phyloP scores from a whole-genome alignment of 2,888 invertebrate species.

The Caenorhabditis zanzibari region DNA sequence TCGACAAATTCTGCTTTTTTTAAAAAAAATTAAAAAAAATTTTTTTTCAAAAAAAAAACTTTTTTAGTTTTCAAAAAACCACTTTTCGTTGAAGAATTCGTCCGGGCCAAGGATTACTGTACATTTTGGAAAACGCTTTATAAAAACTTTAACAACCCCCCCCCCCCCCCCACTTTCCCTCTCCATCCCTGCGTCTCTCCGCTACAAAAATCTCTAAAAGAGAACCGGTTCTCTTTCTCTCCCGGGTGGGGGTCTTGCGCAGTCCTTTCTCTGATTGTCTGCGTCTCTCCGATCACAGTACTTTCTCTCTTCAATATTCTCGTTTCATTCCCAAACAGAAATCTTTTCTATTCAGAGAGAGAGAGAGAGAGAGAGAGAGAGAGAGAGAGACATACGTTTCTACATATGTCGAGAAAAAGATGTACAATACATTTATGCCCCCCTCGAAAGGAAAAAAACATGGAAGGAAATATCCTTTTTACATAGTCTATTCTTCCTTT shows the following conservation, averaged over 20 bases:
- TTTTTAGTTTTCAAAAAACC: too few relatives aligned
- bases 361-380: not conserved
- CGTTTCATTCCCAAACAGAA: slow-evolving; percentile 6
- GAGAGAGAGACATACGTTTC: not conserved
- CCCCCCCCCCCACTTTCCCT: too few relatives aligned
- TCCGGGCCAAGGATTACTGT: too few relatives aligned
- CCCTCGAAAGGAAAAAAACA: too few relatives aligned
- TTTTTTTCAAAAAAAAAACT: too few relatives aligned
- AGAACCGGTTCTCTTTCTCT: too few relatives aligned
- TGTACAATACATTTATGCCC: slow-evolving; percentile 28
- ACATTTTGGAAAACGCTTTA: too few relatives aligned
- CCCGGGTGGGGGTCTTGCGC: not conserved
- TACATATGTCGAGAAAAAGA: not conserved
- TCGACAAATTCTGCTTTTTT: too few relatives aligned
- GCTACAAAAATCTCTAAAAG: too few relatives aligned
- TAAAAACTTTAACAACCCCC: too few relatives aligned
- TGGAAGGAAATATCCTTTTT: not conserved
- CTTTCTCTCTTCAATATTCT: not conserved
- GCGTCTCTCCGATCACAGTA: not conserved
- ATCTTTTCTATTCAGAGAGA: not conserved
- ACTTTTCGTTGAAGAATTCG: too few relatives aligned
- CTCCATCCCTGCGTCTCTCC: not conserved
- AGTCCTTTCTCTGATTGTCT: not conserved
- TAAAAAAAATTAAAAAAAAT: too few relatives aligned
- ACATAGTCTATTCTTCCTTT: not conserved